Evolutionary conservation across 2,888 invertebrate species (phyloP).

Genomic region (Congeria kusceri): DNA sequence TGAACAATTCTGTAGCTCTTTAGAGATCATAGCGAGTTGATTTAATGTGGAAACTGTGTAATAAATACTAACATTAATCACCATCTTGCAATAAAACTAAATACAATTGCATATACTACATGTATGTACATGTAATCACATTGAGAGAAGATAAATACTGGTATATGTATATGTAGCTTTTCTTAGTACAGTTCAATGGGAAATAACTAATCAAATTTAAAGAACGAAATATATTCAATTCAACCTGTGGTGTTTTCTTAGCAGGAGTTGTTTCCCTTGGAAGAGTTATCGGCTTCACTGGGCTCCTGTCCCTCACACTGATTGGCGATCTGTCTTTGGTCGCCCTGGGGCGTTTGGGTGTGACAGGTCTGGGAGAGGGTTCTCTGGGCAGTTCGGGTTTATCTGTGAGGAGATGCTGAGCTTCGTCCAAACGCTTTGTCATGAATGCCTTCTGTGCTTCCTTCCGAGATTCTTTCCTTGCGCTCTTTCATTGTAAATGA

Average conservation of each 20-base stretch:
- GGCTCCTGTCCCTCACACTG: conserved; percentile 23
- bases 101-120: too few relatives aligned
- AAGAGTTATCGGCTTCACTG: conserved; percentile 20
- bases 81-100: too few relatives aligned
- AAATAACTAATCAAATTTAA: too few relatives aligned
- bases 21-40: too few relatives aligned
- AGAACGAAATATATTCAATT: too few relatives aligned
- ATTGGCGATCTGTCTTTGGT: conserved; percentile 47
- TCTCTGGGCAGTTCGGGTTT: conserved; percentile 70
- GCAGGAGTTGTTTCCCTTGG: neutral
- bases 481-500: conserved; percentile 40
- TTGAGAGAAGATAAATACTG: too few relatives aligned
- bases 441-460: conserved; percentile 62
- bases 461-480: conserved; percentile 64
- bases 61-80: too few relatives aligned
- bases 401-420: conserved; percentile 76
- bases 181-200: too few relatives aligned
- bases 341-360: conserved; percentile 39
- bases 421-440: conserved; percentile 74
- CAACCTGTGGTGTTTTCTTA: neutral
- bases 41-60: too few relatives aligned
- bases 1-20: too few relatives aligned
- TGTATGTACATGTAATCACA: too few relatives aligned
- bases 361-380: conserved; percentile 35
- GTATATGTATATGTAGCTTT: too few relatives aligned